Base-by-base conservation (phyloP, 2,113 vertebrate species). In the Datnioides undecimradiatus region DNA sequence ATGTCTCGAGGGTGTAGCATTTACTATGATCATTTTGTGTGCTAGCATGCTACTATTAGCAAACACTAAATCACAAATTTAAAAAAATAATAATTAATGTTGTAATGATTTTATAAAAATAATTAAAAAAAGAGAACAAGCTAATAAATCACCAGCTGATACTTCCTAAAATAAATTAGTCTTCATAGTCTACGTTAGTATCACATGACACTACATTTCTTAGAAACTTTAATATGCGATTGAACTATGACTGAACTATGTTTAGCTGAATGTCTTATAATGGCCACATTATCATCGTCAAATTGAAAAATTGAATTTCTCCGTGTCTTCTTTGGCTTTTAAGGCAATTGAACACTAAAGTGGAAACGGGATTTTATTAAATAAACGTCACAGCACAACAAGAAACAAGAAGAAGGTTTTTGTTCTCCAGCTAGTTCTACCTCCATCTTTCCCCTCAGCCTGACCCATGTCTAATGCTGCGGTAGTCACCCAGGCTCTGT, bases 401-500 rank as follows among this genome's bases (percentile, higher is more conserved):
- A 66, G 51, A 58, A 9, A n/a, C 36, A 82, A 76, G 68, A 80
- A 77, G 13, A 59, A 51, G 51, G 41, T 71, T 75, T 88, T 86
- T 88, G 89, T 90, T 72, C 66, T 51, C 45, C 14, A n/a, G 27
- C 52, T 70, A 58, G 82, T 76, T 67, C 59, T 40, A 51, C 41
- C 64, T 84, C 78, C 41, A 31, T 81, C 78, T 58, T 40, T 83
- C 82, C 75, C 84, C 64, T 84, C 62, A 55, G 57, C 3, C 73
- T 91, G 91, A 91, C 90, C 91, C 90, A 86, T 92, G 90, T 88
- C 91, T 84, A 93, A 92, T 93, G 83, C 81, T 51, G 79, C 73
- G 10, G 62, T 73, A 69, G 87, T 88, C 83, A 77, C 67, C 49
- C 75, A 59, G 85, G 66, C 80, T 55, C 60, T 51, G 65, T 68